phyloP scores from a whole-genome alignment of 2,113 vertebrate species.

The Pedionomus torquatus region DNA sequence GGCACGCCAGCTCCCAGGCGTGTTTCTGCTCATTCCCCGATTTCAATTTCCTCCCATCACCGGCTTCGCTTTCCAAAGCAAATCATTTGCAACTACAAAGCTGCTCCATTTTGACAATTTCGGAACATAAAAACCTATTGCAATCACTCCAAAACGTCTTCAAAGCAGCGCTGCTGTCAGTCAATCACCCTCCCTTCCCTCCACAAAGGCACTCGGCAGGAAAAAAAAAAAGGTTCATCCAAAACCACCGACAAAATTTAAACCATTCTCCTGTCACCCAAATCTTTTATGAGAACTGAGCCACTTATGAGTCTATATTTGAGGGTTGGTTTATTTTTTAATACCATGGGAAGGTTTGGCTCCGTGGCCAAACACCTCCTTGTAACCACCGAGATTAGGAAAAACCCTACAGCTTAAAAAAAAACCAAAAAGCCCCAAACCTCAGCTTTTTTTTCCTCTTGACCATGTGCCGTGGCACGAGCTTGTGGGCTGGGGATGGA shows the following conservation, averaged over 20 bases:
- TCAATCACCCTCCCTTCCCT: background rate
- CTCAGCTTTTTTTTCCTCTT: background rate
- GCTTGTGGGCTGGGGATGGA: background rate
- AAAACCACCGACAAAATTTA: background rate
- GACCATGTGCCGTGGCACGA: rapidly evolving
- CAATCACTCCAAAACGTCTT: background rate
- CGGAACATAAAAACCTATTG: background rate
- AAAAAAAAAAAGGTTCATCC: background rate
- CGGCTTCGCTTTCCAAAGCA: background rate
- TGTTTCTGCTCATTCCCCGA: background rate
- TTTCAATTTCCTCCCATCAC: slow-evolving; percentile 1
- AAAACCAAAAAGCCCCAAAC: background rate
- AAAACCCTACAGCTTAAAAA: background rate
- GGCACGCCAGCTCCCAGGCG: background rate
- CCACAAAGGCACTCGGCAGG: background rate
- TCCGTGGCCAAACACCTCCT: background rate
- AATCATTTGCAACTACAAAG: slow-evolving; percentile 19
- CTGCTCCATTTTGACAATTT: slow-evolving; percentile 23
- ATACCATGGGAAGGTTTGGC: background rate
- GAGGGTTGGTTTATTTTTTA: background rate
- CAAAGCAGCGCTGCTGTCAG: background rate
- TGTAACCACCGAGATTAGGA: no score
- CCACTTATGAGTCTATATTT: background rate
- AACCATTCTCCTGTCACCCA: background rate
- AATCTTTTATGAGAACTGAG: background rate